Base-by-base conservation (phyloP, 1,140 invertebrate species). In the Choristoneura fumiferana region DNA sequence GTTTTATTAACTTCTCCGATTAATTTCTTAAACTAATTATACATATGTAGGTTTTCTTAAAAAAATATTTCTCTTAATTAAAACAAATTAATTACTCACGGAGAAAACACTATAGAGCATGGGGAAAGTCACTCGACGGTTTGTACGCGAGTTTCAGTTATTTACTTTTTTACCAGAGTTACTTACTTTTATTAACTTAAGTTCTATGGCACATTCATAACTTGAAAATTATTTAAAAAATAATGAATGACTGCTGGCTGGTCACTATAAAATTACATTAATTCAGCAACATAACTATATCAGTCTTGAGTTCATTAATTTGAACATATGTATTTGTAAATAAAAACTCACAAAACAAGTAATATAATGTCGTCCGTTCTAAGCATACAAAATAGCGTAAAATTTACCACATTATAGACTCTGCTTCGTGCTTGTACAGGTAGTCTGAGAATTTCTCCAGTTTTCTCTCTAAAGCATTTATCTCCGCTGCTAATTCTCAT, bases 401-500 rank as follows among this genome's bases (percentile, higher is more conserved):
- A 29, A 29, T 10, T 71, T 65, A 90, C 89, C 89, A 90, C 84
- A 90, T 89, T 29, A 90, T 86, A 43, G 89, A 90, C 52, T 90
- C 88, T 0, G 89, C 89, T 67, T 90, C 81, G 54, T 90, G 82
- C 71, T 89, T 90, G 38, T 82, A 76, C 52, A 90, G 59, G 61
- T 84, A 84, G 62, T 90, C 85, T 3, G 89, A 90, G 64, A 90
- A 90, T 37, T 75, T 87, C 54, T 90, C 87, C 18, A 90, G 66
- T 77, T 84, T 90, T 57, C 72, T 82, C 75, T 89, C 87, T 78
- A 90, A 89, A 81, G 87, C 75, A 76, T 88, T 85, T 89, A 89
- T 89, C 86, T 90, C 89, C 87, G 78, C 69, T 18, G 88, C 84
- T 85, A 90, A 84, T 78, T 85, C 86, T 90, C 89, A 90, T 89